Evolutionary conservation across 2,888 invertebrate genomes (phyloP).

Genomic region (Lithosia quadra): DNA sequence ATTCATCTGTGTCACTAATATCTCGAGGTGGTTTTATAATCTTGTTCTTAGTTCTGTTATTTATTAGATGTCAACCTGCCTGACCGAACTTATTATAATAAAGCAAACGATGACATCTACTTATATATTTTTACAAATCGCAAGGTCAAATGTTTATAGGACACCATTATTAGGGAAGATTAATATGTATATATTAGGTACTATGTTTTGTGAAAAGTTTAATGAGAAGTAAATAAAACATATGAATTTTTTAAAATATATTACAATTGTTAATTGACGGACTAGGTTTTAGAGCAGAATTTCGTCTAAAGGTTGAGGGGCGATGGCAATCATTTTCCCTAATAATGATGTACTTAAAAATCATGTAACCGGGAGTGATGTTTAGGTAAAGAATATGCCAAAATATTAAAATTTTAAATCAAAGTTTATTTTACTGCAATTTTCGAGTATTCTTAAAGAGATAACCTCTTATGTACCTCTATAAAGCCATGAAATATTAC

Average conservation of each 20-base stretch:
- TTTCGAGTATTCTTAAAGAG: background rate
- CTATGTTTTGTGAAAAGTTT: background rate
- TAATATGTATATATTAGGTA: background rate
- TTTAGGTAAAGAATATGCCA: background rate
- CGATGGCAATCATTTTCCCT: background rate
- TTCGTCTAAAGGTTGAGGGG: background rate
- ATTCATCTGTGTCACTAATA: slow-evolving; percentile 38
- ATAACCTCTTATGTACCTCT: background rate
- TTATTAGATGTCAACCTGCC: slow-evolving; percentile 10
- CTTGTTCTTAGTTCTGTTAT: slow-evolving; percentile 24
- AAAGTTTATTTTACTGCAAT: background rate
- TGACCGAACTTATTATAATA: background rate
- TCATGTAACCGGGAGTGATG: background rate
- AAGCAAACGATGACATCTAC: background rate
- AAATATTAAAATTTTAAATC: too few species aligned
- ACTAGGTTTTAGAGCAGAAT: background rate
- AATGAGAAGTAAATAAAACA: background rate
- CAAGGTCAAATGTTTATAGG: slow-evolving; percentile 4
- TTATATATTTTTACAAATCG: background rate
- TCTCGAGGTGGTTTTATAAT: slow-evolving; percentile 16
- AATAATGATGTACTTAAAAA: too few species aligned
- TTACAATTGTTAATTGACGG: background rate
- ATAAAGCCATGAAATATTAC: background rate
- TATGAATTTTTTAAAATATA: background rate
- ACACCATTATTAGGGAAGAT: slow-evolving; percentile 2